Evolutionary conservation across 2,113 vertebrate species (phyloP).

Genomic region (Butastur rufipennis): DNA sequence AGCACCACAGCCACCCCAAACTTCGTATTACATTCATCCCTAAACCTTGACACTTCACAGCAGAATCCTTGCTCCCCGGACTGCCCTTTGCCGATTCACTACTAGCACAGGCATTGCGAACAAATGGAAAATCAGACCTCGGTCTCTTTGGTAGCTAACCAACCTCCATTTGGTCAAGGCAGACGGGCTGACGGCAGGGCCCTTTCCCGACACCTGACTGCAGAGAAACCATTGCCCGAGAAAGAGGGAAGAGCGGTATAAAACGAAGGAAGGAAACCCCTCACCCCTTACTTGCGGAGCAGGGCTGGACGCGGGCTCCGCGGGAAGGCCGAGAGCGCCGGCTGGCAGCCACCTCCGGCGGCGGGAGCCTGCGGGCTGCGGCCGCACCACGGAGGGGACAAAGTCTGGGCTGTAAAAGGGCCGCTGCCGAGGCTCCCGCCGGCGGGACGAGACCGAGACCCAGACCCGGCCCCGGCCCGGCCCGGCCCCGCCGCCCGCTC

Average conservation of each 20-base stretch:
- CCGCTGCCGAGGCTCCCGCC: neutral
- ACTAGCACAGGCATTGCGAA: fast-evolving
- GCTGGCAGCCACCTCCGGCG: too few species aligned
- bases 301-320: neutral
- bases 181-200: fast-evolving
- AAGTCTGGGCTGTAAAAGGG: slow-evolving; percentile 52
- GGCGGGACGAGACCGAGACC: neutral
- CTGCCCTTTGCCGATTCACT: neutral
- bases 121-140: fast-evolving
- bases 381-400: neutral
- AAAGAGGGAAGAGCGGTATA: neutral
- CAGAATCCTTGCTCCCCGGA: neutral
- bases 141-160: fast-evolving
- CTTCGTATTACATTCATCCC: too few species aligned
- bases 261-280: fast-evolving
- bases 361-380: too few species aligned
- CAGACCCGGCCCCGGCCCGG: neutral
- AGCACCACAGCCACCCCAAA: too few species aligned
- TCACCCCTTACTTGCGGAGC: slow-evolving; percentile 28
- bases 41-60: fast-evolving
- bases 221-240: neutral
- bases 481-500: too few species aligned
- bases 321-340: too few species aligned
- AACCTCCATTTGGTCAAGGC: fast-evolving
- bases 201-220: fast-evolving